These are phyloP conservation scores for Thalassarche chlororhynchos DNA, from an alignment of 2,113 vertebrate species.

Conservation along the genomic window DNA sequence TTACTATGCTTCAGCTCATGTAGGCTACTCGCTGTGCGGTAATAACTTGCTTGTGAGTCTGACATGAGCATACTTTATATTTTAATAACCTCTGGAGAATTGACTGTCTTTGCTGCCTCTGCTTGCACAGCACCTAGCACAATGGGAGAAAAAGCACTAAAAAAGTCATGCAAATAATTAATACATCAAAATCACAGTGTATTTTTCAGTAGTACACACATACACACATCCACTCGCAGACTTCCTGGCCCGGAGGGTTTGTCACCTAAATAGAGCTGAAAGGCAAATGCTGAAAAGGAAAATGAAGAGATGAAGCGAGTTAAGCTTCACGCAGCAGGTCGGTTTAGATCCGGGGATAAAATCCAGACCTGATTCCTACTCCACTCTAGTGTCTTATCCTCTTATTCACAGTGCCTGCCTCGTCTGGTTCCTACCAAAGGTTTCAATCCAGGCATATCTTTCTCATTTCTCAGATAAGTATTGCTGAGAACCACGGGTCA, in stretches of 20 bases:
- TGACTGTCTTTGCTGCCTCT: background rate
- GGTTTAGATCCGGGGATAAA: conserved; percentile 8
- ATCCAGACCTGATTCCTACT: background rate
- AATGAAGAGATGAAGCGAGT: background rate
- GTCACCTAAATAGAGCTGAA: background rate
- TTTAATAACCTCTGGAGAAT: conserved; percentile 52
- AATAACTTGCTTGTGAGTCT: conserved; percentile 52
- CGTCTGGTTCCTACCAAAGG: background rate
- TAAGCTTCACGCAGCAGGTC: background rate
- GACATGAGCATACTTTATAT: conserved; percentile 24
- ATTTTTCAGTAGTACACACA: background rate
- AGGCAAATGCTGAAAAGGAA: background rate
- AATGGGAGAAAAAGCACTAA: background rate
- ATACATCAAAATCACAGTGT: background rate
- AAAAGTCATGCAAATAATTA: conserved; percentile 17
- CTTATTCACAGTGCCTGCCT: background rate
- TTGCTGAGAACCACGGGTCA: background rate
- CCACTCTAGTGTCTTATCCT: background rate
- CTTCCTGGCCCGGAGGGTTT: background rate
- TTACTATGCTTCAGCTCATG: background rate
- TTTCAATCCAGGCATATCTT: background rate
- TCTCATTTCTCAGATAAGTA: background rate
- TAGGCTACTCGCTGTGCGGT: conserved; percentile 5
- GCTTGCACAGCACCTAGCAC: background rate
- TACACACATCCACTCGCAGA: background rate